A percentile compares a stretch with the other conserved stretches of the same genome.
Evolutionary conservation across 2,797 vertebrate genomes (phyloP).

Genomic region (Rhinichthys osculus): DNA sequence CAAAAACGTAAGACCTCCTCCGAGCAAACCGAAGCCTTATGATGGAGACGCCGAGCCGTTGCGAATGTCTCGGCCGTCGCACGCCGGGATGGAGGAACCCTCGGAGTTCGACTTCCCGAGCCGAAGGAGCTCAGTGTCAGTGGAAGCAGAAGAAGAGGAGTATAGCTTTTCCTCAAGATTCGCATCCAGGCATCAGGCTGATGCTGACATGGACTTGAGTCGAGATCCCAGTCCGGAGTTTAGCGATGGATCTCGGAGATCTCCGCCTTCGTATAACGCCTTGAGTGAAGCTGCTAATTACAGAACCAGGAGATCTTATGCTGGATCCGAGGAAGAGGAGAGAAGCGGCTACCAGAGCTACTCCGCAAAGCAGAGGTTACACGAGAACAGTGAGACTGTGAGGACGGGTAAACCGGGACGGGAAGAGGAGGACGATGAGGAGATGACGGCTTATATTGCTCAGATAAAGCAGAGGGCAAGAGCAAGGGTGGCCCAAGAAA

Average conservation of each 20-base stretch:
- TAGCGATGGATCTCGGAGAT: slow-evolving; percentile 64
- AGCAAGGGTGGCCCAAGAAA: slow-evolving; percentile 82
- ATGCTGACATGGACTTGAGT: slow-evolving; percentile 66
- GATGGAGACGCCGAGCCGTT: slow-evolving; percentile 64
- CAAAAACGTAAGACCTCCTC: slow-evolving; percentile 81
- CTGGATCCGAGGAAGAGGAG: slow-evolving; percentile 71
- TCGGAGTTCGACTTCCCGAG: slow-evolving; percentile 82
- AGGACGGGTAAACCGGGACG: slow-evolving; percentile 65
- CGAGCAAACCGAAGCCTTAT: slow-evolving; percentile 67
- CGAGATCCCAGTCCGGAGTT: slow-evolving; percentile 75
- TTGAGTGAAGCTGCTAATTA: slow-evolving; percentile 64
- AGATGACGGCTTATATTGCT: slow-evolving; percentile 78
- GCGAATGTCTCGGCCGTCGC: slow-evolving; percentile 72
- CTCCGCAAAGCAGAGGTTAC: slow-evolving; percentile 80
- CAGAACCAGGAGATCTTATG: slow-evolving; percentile 53
- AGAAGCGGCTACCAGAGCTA: slow-evolving; percentile 73
- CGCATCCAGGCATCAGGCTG: slow-evolving; percentile 73
- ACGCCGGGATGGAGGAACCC: slow-evolving; percentile 77
- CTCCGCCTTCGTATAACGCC: slow-evolving; percentile 57
- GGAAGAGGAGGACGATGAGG: slow-evolving; percentile 79
- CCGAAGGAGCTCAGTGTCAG: slow-evolving; percentile 72
- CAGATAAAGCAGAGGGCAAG: slow-evolving; percentile 79
- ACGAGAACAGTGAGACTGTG: slow-evolving; percentile 73
- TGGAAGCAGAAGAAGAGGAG: slow-evolving; percentile 67
- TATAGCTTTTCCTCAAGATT: slow-evolving; percentile 74